Evolutionary conservation across 2,797 vertebrate genomes (phyloP).

Genomic region (Chaetophractus vellerosus): DNA sequence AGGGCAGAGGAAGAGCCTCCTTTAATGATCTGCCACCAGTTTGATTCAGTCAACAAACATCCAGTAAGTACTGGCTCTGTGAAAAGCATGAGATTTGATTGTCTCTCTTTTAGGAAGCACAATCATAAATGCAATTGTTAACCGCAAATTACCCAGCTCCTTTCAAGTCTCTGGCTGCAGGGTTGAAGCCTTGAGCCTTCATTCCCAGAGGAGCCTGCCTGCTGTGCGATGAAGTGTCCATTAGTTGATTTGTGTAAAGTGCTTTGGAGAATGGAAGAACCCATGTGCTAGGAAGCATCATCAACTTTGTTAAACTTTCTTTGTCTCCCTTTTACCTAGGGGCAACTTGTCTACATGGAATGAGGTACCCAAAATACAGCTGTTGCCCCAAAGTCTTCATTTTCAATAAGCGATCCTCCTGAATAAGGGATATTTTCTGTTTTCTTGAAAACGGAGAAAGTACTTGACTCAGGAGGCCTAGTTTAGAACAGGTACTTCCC

Average conservation of each 20-base stretch:
- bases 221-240: conserved; percentile 71
- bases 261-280: conserved; percentile 69
- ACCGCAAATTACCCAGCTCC: conserved; percentile 54
- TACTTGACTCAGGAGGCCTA: not conserved
- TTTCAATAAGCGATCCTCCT: not conserved
- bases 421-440: not conserved
- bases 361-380: not conserved
- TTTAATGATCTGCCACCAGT: not conserved
- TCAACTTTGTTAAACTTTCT: conserved; percentile 58
- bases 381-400: not conserved
- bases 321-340: conserved; percentile 59
- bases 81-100: conserved; percentile 37
- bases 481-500: not conserved
- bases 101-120: conserved; percentile 55
- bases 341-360: not conserved
- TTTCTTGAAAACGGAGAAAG: not conserved
- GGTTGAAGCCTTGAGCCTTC: conserved; percentile 26
- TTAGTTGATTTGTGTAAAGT: conserved; percentile 78
- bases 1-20: not conserved
- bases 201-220: not conserved
- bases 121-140: conserved; percentile 71
- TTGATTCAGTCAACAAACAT: conserved; percentile 49
- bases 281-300: conserved; percentile 4
- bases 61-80: not conserved
- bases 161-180: conserved; percentile 60